These are phyloP conservation scores for Syngnathus acus DNA, from an alignment of 2,797 vertebrate genomes.

Conservation along the genomic window DNA sequence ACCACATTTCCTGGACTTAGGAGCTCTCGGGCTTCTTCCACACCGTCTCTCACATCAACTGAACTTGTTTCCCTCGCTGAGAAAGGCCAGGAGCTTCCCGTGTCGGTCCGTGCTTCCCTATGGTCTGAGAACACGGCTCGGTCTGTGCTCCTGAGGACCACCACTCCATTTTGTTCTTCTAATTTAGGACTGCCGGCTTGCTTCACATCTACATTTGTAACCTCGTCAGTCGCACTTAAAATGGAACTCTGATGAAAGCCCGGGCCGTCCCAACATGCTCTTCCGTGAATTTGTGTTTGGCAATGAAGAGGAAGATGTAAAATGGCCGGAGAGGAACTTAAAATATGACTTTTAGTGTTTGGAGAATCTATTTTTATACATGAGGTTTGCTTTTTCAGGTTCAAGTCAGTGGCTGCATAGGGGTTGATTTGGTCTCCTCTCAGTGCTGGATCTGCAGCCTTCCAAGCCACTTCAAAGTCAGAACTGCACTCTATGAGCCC, in stretches of 20 bases:
- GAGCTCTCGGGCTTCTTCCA: slow-evolving; percentile 45
- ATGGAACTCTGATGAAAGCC: slow-evolving; percentile 32
- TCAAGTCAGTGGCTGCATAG: slow-evolving; percentile 52
- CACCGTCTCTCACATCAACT: slow-evolving; percentile 24
- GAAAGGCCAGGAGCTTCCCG: slow-evolving; percentile 37
- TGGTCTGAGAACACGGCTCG: slow-evolving; percentile 53
- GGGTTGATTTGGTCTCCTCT: slow-evolving; percentile 42
- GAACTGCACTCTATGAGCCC: slow-evolving; percentile 63
- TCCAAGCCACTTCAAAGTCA: slow-evolving; percentile 65
- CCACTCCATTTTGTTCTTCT: slow-evolving; percentile 51
- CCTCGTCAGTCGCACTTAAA: slow-evolving; percentile 25
- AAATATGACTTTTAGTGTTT: slow-evolving; percentile 31
- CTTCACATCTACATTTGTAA: slow-evolving; percentile 20
- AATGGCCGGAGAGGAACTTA: slow-evolving; percentile 63
- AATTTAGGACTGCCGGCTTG: slow-evolving; percentile 35
- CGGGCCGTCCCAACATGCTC: slow-evolving; percentile 48
- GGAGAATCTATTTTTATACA: slow-evolving; percentile 34
- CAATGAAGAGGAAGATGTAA: slow-evolving; percentile 65
- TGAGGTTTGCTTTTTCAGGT: slow-evolving; percentile 49
- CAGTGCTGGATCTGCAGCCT: slow-evolving; percentile 49
- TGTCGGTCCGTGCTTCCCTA: slow-evolving; percentile 29
- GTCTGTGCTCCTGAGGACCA: slow-evolving; percentile 56
- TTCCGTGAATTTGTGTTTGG: slow-evolving; percentile 63
- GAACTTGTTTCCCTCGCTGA: slow-evolving; percentile 25
- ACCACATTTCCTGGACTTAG: slow-evolving; percentile 40